Evolutionary conservation across 53 echinoderm and acorn worm species (phyloP).

Genomic region (Holothuria scabra): DNA sequence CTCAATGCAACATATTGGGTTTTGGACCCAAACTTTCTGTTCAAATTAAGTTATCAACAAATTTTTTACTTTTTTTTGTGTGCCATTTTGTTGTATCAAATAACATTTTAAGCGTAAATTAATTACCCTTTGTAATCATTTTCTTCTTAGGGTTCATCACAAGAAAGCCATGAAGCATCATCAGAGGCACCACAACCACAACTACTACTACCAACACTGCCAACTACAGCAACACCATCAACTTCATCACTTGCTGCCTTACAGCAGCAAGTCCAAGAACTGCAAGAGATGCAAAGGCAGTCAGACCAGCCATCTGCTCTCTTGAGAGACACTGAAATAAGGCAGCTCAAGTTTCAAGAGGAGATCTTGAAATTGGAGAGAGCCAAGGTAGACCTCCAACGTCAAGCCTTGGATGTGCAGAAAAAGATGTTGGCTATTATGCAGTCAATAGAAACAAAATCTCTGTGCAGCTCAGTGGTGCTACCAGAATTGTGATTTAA

Average conservation of each 20-base stretch:
- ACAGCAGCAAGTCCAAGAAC: constrained; percentile 26
- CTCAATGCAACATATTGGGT: too few relatives aligned
- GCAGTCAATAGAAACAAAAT: neutral
- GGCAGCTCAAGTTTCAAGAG: constrained; percentile 21
- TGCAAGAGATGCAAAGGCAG: neutral
- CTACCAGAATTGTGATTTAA: neutral
- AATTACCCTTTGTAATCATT: too few relatives aligned
- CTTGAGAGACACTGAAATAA: constrained; percentile 2
- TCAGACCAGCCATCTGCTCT: constrained; percentile 14
- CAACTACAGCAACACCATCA: too few relatives aligned
- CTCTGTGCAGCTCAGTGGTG: constrained; percentile 7
- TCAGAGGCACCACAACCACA: too few relatives aligned
- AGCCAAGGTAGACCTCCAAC: constrained; percentile 19
- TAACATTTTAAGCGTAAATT: too few relatives aligned
- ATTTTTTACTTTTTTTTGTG: too few relatives aligned
- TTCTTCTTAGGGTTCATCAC: too few relatives aligned
- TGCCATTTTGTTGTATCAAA: too few relatives aligned
- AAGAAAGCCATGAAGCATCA: too few relatives aligned
- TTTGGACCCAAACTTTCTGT: too few relatives aligned
- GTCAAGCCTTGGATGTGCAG: constrained; percentile 3
- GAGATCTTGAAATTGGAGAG: constrained; percentile 14
- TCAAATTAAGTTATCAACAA: too few relatives aligned
- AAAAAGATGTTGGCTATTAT: constrained; percentile 2
- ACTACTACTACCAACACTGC: too few relatives aligned
- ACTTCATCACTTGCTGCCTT: neutral